These are phyloP conservation scores for Naja naja DNA, from an alignment of 2,113 vertebrate species.

Conservation along the genomic window DNA sequence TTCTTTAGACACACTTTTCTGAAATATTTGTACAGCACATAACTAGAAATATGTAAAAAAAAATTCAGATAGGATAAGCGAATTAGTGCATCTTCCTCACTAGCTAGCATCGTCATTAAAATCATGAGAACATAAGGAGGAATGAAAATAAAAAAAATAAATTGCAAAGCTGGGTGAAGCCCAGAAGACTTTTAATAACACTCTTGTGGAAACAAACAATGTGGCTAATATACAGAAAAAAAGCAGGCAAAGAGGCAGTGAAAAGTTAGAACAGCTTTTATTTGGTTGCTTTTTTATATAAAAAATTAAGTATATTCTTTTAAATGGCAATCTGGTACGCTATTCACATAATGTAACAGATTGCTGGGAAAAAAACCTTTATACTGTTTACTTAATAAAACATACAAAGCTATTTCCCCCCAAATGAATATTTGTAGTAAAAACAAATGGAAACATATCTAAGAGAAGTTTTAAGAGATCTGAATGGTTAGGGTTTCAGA, in stretches of 20 bases:
- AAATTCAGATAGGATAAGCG: background rate
- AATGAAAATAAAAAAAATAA: background rate
- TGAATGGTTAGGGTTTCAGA: slow-evolving; percentile 18
- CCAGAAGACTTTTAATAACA: background rate
- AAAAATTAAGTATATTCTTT: slow-evolving; percentile 12
- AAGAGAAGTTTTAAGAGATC: slow-evolving; percentile 40
- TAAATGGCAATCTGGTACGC: slow-evolving; percentile 28
- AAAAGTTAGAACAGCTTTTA: background rate
- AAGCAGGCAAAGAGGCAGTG: background rate
- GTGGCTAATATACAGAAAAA: slow-evolving; percentile 14
- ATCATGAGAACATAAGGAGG: background rate
- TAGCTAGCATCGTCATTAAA: background rate
- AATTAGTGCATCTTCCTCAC: background rate
- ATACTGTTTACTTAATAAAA: slow-evolving; percentile 51
- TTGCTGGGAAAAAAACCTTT: slow-evolving; percentile 4
- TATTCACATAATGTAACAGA: slow-evolving; percentile 38
- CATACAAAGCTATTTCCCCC: slow-evolving; percentile 42
- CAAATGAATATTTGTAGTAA: slow-evolving; percentile 57
- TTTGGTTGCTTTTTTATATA: slow-evolving; percentile 24
- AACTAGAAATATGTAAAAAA: background rate
- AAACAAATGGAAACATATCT: slow-evolving; percentile 61
- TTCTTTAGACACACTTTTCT: background rate
- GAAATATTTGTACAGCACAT: background rate
- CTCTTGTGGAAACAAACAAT: background rate
- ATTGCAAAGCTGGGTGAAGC: background rate